A percentile compares a stretch with the other conserved stretches of the same genome.
These are phyloP conservation scores for Alviniconcha strummeri DNA, from an alignment of 2,888 invertebrate species.

Conservation along the genomic window DNA sequence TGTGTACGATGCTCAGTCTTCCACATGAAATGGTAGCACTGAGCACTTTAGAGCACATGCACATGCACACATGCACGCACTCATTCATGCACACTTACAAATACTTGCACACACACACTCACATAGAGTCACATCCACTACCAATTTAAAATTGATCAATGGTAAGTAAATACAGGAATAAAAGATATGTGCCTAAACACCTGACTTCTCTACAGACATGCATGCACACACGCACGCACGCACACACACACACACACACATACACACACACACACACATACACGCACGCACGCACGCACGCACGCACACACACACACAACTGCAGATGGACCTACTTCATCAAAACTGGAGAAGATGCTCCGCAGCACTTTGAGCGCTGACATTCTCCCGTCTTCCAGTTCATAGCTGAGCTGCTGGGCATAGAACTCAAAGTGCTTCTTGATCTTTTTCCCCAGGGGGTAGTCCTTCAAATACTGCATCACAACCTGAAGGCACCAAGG, in stretches of 20 bases:
- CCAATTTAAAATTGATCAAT: no score
- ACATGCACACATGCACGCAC: no score
- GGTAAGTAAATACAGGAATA: background rate
- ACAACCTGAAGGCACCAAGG: constrained; percentile 71
- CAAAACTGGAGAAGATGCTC: constrained; percentile 85
- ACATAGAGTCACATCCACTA: no score
- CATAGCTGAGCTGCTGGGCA: constrained; percentile 87
- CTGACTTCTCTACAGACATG: background rate
- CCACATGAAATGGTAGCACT: no score
- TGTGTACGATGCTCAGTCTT: no score
- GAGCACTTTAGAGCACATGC: no score
- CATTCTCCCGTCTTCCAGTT: constrained; percentile 86
- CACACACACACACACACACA: background rate
- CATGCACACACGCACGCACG: background rate
- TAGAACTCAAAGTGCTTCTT: constrained; percentile 87
- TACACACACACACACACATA: background rate
- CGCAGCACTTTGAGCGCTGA: constrained; percentile 91
- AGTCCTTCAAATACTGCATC: constrained; percentile 88
- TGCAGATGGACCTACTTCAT: constrained; percentile 76
- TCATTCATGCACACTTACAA: no score
- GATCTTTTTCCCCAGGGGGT: constrained; percentile 86
- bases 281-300: background rate
- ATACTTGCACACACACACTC: no score
- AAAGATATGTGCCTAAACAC: background rate
- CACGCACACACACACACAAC: background rate